Percentiles rank a stretch among this genome's conserved stretches.
Evolutionary conservation across 1,140 invertebrate genomes (phyloP).

Genomic region (Danaus plexippus): DNA sequence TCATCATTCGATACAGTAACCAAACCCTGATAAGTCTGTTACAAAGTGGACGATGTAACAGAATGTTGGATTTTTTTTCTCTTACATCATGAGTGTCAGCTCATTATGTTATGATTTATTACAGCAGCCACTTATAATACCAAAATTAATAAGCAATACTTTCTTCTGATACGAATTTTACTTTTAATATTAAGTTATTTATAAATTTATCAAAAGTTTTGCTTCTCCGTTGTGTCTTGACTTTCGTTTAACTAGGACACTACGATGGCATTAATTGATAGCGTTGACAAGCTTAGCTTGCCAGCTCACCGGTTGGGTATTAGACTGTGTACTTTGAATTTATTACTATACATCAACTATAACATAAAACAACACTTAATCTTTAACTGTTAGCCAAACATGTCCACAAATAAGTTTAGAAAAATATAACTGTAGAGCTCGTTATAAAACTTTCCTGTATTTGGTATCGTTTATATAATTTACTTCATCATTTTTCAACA

Average conservation of each 20-base stretch:
- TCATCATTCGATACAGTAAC: too few species aligned
- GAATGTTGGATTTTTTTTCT: too few species aligned
- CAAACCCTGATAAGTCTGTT: too few species aligned
- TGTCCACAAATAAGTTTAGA: too few species aligned
- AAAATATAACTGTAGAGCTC: neutral
- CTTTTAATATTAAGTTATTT: slow-evolving; percentile 6
- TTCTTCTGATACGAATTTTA: slow-evolving; percentile 3
- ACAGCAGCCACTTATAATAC: too few species aligned
- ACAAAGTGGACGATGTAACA: too few species aligned
- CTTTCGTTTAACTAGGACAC: slow-evolving; percentile 50
- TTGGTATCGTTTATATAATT: slow-evolving; percentile 3
- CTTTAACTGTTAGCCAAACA: slow-evolving; percentile 1
- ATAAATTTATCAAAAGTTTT: slow-evolving; percentile 16
- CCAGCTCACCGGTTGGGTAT: slow-evolving; percentile 22
- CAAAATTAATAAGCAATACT: neutral
- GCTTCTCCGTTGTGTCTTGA: slow-evolving; percentile 18
- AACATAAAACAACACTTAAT: slow-evolving; percentile 7
- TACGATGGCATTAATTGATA: slow-evolving; percentile 54
- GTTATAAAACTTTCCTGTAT: slow-evolving; percentile 11
- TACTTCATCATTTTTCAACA: too few species aligned
- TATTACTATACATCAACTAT: slow-evolving; percentile 14
- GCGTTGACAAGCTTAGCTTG: slow-evolving; percentile 37
- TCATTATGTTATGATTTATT: too few species aligned
- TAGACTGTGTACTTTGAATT: slow-evolving; percentile 9
- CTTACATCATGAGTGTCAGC: too few species aligned